Evolutionary conservation across 2,113 vertebrate genomes (phyloP).

Genomic region (Seriola dumerili): DNA sequence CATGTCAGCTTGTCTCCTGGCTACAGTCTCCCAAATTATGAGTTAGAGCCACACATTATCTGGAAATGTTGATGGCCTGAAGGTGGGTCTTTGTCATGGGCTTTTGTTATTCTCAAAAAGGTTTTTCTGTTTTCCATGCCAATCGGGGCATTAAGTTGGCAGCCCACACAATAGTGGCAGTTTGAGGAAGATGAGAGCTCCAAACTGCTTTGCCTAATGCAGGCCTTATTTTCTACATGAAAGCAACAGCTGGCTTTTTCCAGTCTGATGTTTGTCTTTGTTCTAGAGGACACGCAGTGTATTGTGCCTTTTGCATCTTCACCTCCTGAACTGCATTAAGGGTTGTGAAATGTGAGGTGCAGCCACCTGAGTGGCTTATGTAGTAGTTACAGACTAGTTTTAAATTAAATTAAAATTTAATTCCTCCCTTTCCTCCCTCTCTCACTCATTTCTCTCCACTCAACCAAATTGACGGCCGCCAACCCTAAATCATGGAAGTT

Average conservation of each 20-base stretch:
- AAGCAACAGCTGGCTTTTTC: constrained; percentile 33
- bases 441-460: no score
- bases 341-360: neutral
- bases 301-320: neutral
- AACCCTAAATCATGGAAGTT: no score
- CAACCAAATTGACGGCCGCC: no score
- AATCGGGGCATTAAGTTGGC: constrained; percentile 45
- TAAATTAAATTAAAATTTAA: no score
- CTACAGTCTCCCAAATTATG: constrained; percentile 46
- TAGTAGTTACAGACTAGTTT: no score
- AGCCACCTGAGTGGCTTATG: neutral
- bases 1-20: constrained; percentile 51
- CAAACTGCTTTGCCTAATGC: constrained; percentile 22
- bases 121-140: constrained; percentile 49
- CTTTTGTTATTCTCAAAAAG: constrained; percentile 53
- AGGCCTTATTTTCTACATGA: constrained; percentile 33
- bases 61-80: constrained; percentile 32
- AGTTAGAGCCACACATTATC: constrained; percentile 42
- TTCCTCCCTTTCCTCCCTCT: no score
- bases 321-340: neutral
- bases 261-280: constrained; percentile 23
- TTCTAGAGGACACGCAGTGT: neutral
- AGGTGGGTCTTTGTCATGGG: constrained; percentile 43
- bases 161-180: constrained; percentile 12
- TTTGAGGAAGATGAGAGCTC: constrained; percentile 33